Conservation (phyloP, 2,797 vertebrate species). For the Rhinophrynus dorsalis region DNA sequence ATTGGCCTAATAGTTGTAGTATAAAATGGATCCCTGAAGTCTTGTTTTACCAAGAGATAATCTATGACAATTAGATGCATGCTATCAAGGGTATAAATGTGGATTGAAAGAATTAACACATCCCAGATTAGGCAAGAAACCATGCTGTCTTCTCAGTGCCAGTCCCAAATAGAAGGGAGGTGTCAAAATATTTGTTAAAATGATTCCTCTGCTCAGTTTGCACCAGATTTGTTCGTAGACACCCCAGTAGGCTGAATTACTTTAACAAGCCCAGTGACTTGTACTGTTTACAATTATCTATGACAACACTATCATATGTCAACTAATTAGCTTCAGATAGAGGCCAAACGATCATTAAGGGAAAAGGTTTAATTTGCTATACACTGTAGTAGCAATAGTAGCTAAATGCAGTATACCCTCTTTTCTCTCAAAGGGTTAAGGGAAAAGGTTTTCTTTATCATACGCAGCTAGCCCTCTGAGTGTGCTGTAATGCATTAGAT, state of each 20-base stretch:
- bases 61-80: slow-evolving; percentile 55
- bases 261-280: slow-evolving; percentile 52
- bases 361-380: slow-evolving; percentile 15
- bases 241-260: slow-evolving; percentile 57
- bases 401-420: too few species aligned
- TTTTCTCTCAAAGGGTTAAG: too few species aligned
- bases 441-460: too few species aligned
- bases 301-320: slow-evolving; percentile 62
- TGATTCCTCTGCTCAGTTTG: slow-evolving; percentile 53
- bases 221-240: slow-evolving; percentile 50
- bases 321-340: slow-evolving; percentile 66
- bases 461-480: too few species aligned
- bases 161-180: slow-evolving; percentile 54
- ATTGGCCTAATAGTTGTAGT: slow-evolving; percentile 32
- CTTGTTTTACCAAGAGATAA: slow-evolving; percentile 65
- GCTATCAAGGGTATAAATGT: slow-evolving; percentile 56
- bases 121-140: slow-evolving; percentile 56
- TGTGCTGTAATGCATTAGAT: too few species aligned
- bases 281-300: slow-evolving; percentile 62
- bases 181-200: slow-evolving; percentile 70
- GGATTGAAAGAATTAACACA: slow-evolving; percentile 62
- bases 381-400: too few species aligned
- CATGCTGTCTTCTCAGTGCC: slow-evolving; percentile 64
- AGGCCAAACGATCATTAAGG: slow-evolving; percentile 54
- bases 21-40: slow-evolving; percentile 50